A percentile compares a stretch with the other conserved stretches of the same genome.
phyloP scores from a whole-genome alignment of 2,113 vertebrate genomes.

The Centrocercus urophasianus region DNA sequence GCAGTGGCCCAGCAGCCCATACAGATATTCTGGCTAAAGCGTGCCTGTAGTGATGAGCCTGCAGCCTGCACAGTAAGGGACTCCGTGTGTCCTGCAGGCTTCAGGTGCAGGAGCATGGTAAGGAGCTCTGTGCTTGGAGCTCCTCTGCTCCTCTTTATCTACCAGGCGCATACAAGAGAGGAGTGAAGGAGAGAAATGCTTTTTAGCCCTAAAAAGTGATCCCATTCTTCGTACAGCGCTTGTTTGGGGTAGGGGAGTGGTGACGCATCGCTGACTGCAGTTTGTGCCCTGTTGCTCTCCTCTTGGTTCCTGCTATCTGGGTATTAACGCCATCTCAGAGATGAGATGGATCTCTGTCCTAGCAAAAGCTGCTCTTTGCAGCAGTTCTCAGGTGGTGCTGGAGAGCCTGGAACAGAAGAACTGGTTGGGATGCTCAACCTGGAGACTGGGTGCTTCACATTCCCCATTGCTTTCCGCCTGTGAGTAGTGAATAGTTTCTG shows the following conservation, averaged over 20 bases:
- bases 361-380: not conserved
- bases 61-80: not conserved
- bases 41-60: not conserved
- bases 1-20: slow-evolving; percentile 25
- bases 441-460: not conserved
- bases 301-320: not conserved
- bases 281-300: not conserved
- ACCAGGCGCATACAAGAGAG: not conserved
- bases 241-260: not conserved
- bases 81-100: not conserved
- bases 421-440: not conserved
- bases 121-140: not conserved
- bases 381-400: not conserved
- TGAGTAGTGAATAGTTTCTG: not conserved
- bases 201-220: not conserved
- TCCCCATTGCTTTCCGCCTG: fast-evolving
- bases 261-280: not conserved
- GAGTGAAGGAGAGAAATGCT: not conserved
- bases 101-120: not conserved
- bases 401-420: not conserved
- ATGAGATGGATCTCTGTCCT: not conserved
- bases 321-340: not conserved
- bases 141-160: not conserved
- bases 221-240: not conserved
- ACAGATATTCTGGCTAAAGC: slow-evolving; percentile 39